Evolutionary conservation across 1,140 invertebrate genomes (phyloP).

Genomic region (Formica selysi): DNA sequence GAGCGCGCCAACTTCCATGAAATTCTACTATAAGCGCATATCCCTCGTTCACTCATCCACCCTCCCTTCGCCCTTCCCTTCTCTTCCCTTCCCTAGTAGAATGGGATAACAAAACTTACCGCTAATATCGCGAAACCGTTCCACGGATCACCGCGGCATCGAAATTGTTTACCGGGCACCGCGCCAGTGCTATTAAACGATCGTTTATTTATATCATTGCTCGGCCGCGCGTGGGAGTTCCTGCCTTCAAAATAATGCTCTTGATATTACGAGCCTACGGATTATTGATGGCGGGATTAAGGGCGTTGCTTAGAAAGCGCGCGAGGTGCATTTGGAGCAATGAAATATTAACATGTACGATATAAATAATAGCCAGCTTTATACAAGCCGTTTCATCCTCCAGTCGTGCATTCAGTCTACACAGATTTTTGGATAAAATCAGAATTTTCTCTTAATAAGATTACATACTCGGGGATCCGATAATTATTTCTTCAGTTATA

Average conservation of each 20-base stretch:
- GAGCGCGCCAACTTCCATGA: conserved; percentile 12
- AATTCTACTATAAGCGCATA: conserved; percentile 12
- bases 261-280: conserved; percentile 12
- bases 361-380: not conserved
- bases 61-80: not conserved
- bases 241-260: conserved; percentile 49
- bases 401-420: not conserved
- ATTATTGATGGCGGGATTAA: conserved; percentile 51
- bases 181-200: conserved; percentile 58
- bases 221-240: conserved; percentile 9
- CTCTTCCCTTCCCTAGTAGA: not conserved
- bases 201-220: conserved; percentile 57
- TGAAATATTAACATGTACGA: conserved; percentile 39
- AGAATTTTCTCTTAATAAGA: not conserved
- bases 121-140: conserved; percentile 49
- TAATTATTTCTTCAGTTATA: not conserved
- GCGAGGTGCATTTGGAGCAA: conserved; percentile 18
- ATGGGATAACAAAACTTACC: conserved; percentile 45
- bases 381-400: too few relatives aligned
- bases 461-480: not conserved
- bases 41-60: not conserved
- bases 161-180: conserved; percentile 58
- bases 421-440: not conserved
- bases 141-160: conserved; percentile 38
- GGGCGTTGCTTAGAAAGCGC: conserved; percentile 50